Base-by-base conservation (phyloP, 2,113 vertebrate genomes). In the Madoqua kirkii region DNA sequence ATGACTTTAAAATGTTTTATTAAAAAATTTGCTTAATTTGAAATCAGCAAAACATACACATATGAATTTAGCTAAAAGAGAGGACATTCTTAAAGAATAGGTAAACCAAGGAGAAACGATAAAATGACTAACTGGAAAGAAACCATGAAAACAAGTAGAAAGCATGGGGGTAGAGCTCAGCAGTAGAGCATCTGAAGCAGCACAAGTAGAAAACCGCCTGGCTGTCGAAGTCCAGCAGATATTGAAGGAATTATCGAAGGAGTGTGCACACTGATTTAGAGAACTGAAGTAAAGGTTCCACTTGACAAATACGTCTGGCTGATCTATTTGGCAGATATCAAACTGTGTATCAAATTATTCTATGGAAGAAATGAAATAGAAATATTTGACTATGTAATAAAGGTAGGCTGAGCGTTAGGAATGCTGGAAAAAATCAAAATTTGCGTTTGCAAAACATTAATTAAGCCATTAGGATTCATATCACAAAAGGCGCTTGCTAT, bases 381-480 rank as follows among this genome's bases (percentile, higher is more conserved):
- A 87, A 83, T 92, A 84, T 94, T 93, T 94, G 88, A 95, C 88
- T 92, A 48, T 79, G 62, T 64, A 79, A 36, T 90, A 71, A 23
- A 36, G 2, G 55, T 87, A 87, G 67, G 7, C n/a, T 96, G 25
- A 87, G 6, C 43, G 6, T 93, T 76, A 95, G 64, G 54, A 95
- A 87, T 6, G 7, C 40, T 76, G 55, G 23, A 25, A 43, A 90
- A 90, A 92, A 45, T 10, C 15, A 95, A 85, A 71, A 71, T 89
- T 50, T 62, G 27, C 84, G 62, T 57, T 87, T 90, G 19, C 8
- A 86, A 91, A 95, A 83, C 13, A 33, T 59, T 85, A 76, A 90
- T 87, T 86, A 92, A 90, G 31, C 4, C 14, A 87, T 94, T 93
- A 60, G 9, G 43, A n/a, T 62, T 97, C 64, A 88, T 74, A 50